phyloP scores from a whole-genome alignment of 2,888 invertebrate species.

The Drosophila heteroneura region DNA sequence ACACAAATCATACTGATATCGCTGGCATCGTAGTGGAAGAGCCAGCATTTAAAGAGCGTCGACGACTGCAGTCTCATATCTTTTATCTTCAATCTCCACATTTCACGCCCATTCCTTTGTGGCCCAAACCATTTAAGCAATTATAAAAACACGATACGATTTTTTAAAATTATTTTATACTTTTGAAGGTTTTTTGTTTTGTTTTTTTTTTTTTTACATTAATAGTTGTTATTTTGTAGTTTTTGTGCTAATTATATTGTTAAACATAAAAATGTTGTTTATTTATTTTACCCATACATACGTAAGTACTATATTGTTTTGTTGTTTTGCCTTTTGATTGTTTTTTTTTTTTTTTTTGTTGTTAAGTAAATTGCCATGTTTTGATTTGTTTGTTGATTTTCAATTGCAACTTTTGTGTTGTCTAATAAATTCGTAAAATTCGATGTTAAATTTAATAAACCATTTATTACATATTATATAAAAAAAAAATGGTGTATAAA shows the following conservation, averaged over 20 bases:
- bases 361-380: constrained; percentile 65
- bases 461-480: constrained; percentile 68
- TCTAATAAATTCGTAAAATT: constrained; percentile 83
- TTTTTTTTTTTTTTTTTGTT: constrained; percentile 59
- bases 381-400: constrained; percentile 60
- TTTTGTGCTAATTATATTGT: constrained; percentile 78
- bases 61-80: not conserved
- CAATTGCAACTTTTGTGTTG: constrained; percentile 42
- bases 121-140: constrained; percentile 11
- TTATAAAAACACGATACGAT: not conserved
- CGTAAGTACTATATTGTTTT: constrained; percentile 55
- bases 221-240: constrained; percentile 81
- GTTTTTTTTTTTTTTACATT: constrained; percentile 70
- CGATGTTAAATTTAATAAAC: constrained; percentile 83
- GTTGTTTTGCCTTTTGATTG: constrained; percentile 64
- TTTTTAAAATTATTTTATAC: constrained; percentile 42
- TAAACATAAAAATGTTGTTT: constrained; percentile 71
- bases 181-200: constrained; percentile 56
- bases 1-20: constrained; percentile 58
- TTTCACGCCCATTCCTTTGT: not conserved
- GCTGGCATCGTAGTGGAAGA: constrained; percentile 8
- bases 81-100: constrained; percentile 18
- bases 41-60: constrained; percentile 1
- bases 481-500: constrained; percentile 74
- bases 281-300: constrained; percentile 65